Conservation (phyloP, 2,113 vertebrate species). For the Neopipo cinnamomea region DNA sequence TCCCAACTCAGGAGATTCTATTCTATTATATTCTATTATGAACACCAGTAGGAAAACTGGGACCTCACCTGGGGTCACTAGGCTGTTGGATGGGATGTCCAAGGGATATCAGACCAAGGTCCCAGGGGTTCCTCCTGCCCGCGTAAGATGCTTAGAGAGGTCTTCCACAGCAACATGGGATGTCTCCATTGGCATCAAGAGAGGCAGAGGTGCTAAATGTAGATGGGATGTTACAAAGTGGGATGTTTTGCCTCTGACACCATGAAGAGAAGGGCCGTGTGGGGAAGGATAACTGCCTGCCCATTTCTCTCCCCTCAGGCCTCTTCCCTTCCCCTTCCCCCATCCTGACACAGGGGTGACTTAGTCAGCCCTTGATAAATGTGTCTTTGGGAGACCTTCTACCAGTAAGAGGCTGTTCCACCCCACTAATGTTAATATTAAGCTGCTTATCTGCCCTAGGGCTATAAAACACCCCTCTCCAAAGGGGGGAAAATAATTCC, state of each 20-base stretch:
- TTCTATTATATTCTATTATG: too few species aligned
- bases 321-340: background rate
- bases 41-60: background rate
- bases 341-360: background rate
- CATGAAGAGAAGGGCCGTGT: background rate
- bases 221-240: background rate
- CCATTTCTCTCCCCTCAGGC: background rate
- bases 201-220: background rate
- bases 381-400: background rate
- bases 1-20: background rate
- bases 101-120: background rate
- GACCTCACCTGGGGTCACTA: background rate
- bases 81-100: background rate
- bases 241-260: accelerated
- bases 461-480: conserved; percentile 5
- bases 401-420: background rate
- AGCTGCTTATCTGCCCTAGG: background rate
- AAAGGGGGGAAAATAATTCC: background rate
- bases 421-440: background rate
- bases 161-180: accelerated
- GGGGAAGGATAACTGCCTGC: background rate
- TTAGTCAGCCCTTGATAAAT: background rate
- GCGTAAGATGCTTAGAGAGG: background rate
- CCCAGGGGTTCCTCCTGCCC: background rate
- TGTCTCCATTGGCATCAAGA: accelerated